phyloP scores from a whole-genome alignment of 2,113 vertebrate species.

The Mesembrinibis cayennensis region DNA sequence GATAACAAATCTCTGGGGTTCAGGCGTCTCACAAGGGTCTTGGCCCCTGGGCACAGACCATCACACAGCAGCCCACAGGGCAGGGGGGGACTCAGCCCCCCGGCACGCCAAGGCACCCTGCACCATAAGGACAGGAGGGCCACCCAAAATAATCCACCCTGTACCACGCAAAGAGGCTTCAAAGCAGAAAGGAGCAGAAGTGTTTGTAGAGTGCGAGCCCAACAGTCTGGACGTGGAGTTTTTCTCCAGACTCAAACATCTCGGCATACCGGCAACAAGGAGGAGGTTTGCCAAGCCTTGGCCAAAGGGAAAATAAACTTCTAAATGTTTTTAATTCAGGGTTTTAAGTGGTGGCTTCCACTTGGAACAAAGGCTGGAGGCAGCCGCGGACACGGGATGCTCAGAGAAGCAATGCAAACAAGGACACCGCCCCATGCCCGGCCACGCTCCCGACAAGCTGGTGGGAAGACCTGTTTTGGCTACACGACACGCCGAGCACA shows the following conservation, averaged over 20 bases:
- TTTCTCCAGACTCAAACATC: background rate
- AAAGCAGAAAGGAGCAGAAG: background rate
- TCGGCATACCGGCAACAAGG: background rate
- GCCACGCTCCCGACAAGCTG: background rate
- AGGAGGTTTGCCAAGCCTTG: background rate
- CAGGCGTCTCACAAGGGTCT: background rate
- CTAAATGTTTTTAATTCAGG: background rate
- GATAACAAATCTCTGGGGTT: background rate
- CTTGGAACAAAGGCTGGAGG: background rate
- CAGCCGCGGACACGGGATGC: rapidly evolving
- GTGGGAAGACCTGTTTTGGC: background rate
- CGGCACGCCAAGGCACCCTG: background rate
- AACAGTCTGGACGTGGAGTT: background rate
- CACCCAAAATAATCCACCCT: background rate
- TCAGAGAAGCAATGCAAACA: background rate
- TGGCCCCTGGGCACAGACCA: rapidly evolving
- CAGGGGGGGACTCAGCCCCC: background rate
- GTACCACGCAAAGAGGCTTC: background rate
- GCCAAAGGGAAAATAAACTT: conserved; percentile 11
- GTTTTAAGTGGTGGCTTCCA: conserved; percentile 5
- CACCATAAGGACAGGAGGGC: background rate
- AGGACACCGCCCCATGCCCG: background rate
- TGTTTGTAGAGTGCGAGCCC: background rate
- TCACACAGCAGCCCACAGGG: background rate
- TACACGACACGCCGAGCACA: rapidly evolving